A percentile compares a stretch with the other conserved stretches of the same genome.
phyloP scores from a whole-genome alignment of 2,797 vertebrate genomes.

The Chelmon rostratus region DNA sequence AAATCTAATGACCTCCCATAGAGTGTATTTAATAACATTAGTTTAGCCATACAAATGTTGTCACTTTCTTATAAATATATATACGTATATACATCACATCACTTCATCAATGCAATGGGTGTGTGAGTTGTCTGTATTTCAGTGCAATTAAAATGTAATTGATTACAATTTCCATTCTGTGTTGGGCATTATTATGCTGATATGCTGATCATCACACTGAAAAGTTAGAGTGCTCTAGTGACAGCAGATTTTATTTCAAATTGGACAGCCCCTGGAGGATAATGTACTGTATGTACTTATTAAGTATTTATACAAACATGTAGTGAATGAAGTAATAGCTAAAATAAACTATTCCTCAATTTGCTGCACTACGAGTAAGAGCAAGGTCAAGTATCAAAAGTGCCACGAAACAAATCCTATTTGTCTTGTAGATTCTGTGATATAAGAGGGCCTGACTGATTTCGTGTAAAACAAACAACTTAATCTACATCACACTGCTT shows the following conservation, averaged over 20 bases:
- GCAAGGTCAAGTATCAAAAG: conserved; percentile 6
- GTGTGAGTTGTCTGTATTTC: neutral
- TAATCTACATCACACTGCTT: neutral
- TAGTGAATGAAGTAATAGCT: neutral
- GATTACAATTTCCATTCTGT: too few relatives aligned
- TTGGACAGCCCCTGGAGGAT: neutral
- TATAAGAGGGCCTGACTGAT: neutral
- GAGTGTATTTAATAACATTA: neutral
- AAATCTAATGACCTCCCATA: neutral
- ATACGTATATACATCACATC: too few relatives aligned
- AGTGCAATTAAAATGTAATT: neutral
- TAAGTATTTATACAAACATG: neutral
- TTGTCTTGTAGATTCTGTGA: neutral
- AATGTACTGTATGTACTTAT: neutral
- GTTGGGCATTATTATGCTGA: neutral
- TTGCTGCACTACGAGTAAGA: neutral
- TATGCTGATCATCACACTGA: neutral
- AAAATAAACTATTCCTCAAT: neutral
- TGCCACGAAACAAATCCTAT: neutral
- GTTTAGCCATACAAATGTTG: neutral
- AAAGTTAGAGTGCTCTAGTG: neutral
- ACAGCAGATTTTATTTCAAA: neutral
- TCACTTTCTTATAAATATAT: too few relatives aligned
- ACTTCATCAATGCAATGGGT: neutral
- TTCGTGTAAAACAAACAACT: conserved; percentile 5